These are phyloP conservation scores for Phyllotreta striolata DNA, from an alignment of 2,888 invertebrate genomes.

Conservation along the genomic window DNA sequence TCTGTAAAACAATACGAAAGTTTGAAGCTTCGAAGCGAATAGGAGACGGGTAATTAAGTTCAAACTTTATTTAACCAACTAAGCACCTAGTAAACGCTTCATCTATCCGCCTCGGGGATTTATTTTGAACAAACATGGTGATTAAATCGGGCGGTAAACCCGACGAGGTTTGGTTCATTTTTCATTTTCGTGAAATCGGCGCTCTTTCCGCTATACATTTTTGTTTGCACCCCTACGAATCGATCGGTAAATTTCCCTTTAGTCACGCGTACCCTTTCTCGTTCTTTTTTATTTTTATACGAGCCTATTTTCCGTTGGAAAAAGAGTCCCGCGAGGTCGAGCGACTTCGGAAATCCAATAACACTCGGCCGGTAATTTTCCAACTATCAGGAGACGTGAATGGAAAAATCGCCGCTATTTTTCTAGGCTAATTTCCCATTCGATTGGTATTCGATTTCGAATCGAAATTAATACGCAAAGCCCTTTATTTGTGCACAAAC, in stretches of 20 bases:
- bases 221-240: conserved; percentile 1
- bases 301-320: conserved; percentile 5
- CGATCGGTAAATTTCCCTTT: conserved; percentile 1
- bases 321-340: neutral
- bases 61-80: no score
- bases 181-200: no score
- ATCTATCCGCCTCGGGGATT: no score
- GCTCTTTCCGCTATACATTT: neutral
- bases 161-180: no score
- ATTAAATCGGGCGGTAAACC: no score
- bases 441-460: no score
- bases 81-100: no score
- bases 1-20: conserved; percentile 67
- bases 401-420: no score
- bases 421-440: no score
- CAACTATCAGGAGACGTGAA: neutral
- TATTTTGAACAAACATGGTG: no score
- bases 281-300: neutral
- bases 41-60: neutral
- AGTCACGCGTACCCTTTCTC: conserved; percentile 6
- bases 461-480: no score
- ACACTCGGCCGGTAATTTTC: conserved; percentile 4
- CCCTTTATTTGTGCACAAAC: no score
- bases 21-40: neutral
- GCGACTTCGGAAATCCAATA: conserved; percentile 2